These are phyloP conservation scores for Umimayanthus kanabou DNA, from an alignment of 92 coral and sea anemone species.

Conservation along the genomic window DNA sequence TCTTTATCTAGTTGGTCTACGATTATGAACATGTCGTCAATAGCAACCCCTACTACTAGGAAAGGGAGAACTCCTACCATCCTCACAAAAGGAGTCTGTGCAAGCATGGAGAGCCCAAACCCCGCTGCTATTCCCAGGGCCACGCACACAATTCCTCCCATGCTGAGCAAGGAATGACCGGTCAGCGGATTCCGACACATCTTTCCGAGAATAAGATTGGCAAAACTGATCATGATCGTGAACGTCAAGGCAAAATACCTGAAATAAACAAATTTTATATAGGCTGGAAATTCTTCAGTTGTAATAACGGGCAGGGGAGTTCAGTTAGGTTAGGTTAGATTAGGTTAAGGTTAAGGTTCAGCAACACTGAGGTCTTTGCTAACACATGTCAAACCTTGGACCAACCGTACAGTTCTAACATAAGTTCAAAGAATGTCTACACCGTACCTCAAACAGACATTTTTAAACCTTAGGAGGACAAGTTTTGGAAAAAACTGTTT, in stretches of 20 bases:
- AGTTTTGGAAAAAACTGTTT: too few species aligned
- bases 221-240: constrained; percentile 68
- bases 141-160: constrained; percentile 70
- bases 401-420: too few species aligned
- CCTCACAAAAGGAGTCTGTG: constrained; percentile 65
- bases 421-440: too few species aligned
- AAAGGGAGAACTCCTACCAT: constrained; percentile 80
- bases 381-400: too few species aligned
- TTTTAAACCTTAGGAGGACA: too few species aligned
- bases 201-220: constrained; percentile 69
- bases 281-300: not conserved
- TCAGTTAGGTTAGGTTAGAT: too few species aligned
- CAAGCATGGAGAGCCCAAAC: constrained; percentile 64
- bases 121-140: constrained; percentile 75
- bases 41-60: constrained; percentile 80
- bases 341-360: too few species aligned
- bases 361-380: too few species aligned
- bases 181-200: constrained; percentile 68
- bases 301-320: too few species aligned
- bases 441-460: too few species aligned
- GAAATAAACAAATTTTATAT: not conserved
- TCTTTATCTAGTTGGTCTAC: constrained; percentile 71
- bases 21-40: constrained; percentile 84
- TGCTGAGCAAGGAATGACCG: constrained; percentile 69
- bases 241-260: constrained; percentile 67